A percentile compares a stretch with the other conserved stretches of the same genome.
Conservation (phyloP, 2,113 vertebrate genomes). For the Falco punctatus region DNA sequence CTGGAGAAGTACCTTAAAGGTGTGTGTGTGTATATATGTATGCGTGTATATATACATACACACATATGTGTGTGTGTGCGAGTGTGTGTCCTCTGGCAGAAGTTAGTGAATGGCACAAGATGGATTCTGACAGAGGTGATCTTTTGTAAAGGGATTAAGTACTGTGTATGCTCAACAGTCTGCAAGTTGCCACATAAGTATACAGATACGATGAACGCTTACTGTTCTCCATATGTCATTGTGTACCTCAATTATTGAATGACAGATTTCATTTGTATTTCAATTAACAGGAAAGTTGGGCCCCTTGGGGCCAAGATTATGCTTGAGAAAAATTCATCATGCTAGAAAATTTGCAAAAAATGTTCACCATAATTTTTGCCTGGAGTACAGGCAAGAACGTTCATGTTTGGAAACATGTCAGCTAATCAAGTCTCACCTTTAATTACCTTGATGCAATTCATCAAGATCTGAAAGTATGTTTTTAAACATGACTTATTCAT, state of each 20-base stretch:
- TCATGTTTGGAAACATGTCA: constrained; percentile 56
- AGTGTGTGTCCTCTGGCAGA: neutral
- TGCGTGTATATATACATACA: accelerated
- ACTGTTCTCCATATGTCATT: constrained; percentile 1
- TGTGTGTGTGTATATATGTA: accelerated
- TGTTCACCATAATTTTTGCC: constrained; percentile 37
- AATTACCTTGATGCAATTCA: constrained; percentile 52
- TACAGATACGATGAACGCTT: neutral
- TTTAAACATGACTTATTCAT: constrained; percentile 39
- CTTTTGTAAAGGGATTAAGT: neutral
- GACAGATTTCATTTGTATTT: constrained; percentile 54
- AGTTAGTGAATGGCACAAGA: neutral
- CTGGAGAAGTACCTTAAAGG: neutral
- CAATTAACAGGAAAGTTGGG: constrained; percentile 35
- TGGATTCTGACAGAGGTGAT: neutral
- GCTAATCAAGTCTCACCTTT: constrained; percentile 55
- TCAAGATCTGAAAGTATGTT: constrained; percentile 33
- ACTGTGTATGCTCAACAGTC: neutral
- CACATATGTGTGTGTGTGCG: accelerated
- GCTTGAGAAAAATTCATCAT: constrained; percentile 43
- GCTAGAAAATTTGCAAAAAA: constrained; percentile 37
- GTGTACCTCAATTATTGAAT: constrained; percentile 28
- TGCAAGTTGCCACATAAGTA: neutral
- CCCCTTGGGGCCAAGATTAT: neutral
- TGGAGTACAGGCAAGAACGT: constrained; percentile 48